A percentile compares a stretch with the other conserved stretches of the same genome.
Evolutionary conservation across 2,888 invertebrate species (phyloP).

Genomic region (Calliphora vomitoria): DNA sequence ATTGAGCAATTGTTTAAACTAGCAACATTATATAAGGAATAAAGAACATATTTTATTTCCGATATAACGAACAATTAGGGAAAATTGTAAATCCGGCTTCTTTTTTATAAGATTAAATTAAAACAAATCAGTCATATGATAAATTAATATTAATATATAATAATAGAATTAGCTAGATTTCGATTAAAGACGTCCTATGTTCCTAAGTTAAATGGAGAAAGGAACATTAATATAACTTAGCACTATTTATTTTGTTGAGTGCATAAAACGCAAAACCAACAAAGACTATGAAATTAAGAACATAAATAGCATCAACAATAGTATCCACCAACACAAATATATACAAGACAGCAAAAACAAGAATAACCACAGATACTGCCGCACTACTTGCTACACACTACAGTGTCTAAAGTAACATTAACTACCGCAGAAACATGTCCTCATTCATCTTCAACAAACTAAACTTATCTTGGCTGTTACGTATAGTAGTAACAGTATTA

Average conservation of each 20-base stretch:
- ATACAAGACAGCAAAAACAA: constrained; percentile 18
- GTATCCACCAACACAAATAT: constrained; percentile 1
- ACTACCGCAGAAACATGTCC: constrained; percentile 76
- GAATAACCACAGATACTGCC: constrained; percentile 39
- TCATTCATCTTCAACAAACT: constrained; percentile 81
- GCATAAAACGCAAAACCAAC: neutral
- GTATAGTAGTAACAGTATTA: neutral
- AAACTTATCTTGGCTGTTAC: constrained; percentile 61
- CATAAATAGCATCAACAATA: constrained; percentile 45
- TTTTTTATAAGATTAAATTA: too few species aligned
- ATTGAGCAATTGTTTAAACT: too few species aligned
- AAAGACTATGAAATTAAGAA: constrained; percentile 24
- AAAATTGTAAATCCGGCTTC: too few species aligned
- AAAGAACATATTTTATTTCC: too few species aligned
- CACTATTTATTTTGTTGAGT: neutral
- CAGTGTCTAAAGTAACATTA: constrained; percentile 48
- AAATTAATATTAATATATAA: too few species aligned
- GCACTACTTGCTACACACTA: neutral
- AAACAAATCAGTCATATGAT: too few species aligned
- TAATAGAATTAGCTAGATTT: too few species aligned
- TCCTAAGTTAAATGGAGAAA: too few species aligned
- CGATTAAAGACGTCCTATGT: too few species aligned
- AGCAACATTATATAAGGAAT: too few species aligned
- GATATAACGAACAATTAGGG: too few species aligned
- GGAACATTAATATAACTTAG: too few species aligned